Evolutionary conservation across 2,113 vertebrate species (phyloP).

Genomic region (Cyprinodon tularosa): DNA sequence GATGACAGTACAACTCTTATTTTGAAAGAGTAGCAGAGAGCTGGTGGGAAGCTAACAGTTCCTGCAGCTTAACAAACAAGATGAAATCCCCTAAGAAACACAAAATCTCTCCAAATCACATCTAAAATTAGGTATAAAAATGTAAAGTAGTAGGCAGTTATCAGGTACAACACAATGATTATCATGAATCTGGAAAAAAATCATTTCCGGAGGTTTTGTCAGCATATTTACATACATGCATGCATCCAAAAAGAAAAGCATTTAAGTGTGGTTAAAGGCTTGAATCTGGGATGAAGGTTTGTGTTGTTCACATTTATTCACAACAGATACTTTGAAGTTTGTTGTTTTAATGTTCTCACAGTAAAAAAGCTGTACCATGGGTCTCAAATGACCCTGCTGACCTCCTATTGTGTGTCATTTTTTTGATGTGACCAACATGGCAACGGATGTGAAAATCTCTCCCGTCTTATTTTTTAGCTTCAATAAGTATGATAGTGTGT

Average conservation of each 20-base stretch:
- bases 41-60: too few relatives aligned
- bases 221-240: not conserved
- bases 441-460: conserved; percentile 27
- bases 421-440: conserved; percentile 26
- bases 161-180: too few relatives aligned
- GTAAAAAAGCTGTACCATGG: not conserved
- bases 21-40: too few relatives aligned
- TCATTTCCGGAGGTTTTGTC: not conserved
- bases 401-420: conserved; percentile 18
- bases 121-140: too few relatives aligned
- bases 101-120: too few relatives aligned
- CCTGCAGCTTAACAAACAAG: too few relatives aligned
- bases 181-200: too few relatives aligned
- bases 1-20: too few relatives aligned
- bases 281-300: not conserved
- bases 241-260: not conserved
- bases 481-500: conserved; percentile 33
- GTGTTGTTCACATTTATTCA: not conserved
- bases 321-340: not conserved
- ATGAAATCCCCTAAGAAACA: too few relatives aligned
- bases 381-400: conserved; percentile 22
- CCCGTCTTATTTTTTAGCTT: conserved; percentile 22
- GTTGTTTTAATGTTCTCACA: not conserved
- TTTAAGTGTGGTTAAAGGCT: not conserved
- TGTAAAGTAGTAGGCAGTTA: too few relatives aligned